Evolutionary conservation across 1,140 invertebrate species (phyloP).

Genomic region (Solenopsis fugax): DNA sequence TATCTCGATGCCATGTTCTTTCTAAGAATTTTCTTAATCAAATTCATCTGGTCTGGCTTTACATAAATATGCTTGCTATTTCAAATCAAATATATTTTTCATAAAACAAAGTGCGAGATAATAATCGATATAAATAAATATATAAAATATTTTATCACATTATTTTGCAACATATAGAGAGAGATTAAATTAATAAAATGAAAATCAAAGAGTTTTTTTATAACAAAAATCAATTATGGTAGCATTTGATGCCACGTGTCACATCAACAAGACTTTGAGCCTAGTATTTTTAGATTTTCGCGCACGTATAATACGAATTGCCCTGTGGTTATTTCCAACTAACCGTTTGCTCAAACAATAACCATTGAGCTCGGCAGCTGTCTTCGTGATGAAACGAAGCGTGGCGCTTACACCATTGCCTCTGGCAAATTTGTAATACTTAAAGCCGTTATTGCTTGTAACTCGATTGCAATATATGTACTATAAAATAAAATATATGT

Average conservation of each 20-base stretch:
- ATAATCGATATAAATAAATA: background rate
- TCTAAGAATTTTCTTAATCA: slow-evolving; percentile 43
- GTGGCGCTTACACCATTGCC: slow-evolving; percentile 6
- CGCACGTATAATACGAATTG: slow-evolving; percentile 39
- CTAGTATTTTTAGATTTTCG: background rate
- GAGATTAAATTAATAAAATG: background rate
- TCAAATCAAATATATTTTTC: background rate
- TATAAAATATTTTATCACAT: background rate
- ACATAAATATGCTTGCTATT: slow-evolving; percentile 8
- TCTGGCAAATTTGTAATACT: slow-evolving; percentile 11
- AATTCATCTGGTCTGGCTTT: slow-evolving; percentile 48
- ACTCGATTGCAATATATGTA: background rate
- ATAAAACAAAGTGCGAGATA: background rate
- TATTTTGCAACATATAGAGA: too few relatives aligned
- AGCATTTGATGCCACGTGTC: background rate
- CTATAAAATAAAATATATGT: background rate
- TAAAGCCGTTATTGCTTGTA: slow-evolving; percentile 21
- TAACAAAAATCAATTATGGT: background rate
- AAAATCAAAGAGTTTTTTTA: background rate
- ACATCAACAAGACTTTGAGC: slow-evolving; percentile 15
- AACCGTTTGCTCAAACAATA: slow-evolving; percentile 63
- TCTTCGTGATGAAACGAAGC: slow-evolving; percentile 17
- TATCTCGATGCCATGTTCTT: slow-evolving; percentile 18
- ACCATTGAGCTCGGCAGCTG: slow-evolving; percentile 39
- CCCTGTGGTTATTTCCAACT: slow-evolving; percentile 69